Evolutionary conservation across 2,888 invertebrate species (phyloP).

Genomic region (Bursaphelenchus okinawaensis): DNA sequence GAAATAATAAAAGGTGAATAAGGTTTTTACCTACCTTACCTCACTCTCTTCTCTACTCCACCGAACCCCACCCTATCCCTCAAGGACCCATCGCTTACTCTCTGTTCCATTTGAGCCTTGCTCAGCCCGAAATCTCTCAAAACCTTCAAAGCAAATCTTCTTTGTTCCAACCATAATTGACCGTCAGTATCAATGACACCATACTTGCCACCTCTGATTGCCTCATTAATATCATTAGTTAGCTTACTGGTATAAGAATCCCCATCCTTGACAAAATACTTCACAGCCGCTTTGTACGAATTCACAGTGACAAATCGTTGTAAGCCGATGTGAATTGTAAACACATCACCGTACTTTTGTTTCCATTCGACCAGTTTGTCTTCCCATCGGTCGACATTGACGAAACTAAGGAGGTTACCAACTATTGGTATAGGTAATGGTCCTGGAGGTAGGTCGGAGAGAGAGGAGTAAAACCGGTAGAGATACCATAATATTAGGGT

Average conservation of each 20-base stretch:
- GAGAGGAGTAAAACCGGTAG: too few species aligned
- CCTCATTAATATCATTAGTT: background rate
- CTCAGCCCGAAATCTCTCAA: slow-evolving; percentile 8
- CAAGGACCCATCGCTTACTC: too few species aligned
- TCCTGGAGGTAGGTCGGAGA: background rate
- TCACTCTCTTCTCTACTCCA: too few species aligned
- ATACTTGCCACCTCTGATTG: slow-evolving; percentile 6
- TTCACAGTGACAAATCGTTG: background rate
- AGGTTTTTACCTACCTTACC: too few species aligned
- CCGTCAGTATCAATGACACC: slow-evolving; percentile 7
- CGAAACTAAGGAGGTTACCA: slow-evolving; percentile 16
- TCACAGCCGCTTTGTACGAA: background rate
- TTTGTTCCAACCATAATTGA: background rate
- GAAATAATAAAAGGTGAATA: too few species aligned
- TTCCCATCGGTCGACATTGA: slow-evolving; percentile 3
- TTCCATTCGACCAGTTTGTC: slow-evolving; percentile 17
- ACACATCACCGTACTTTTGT: slow-evolving; percentile 21
- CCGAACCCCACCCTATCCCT: too few species aligned
- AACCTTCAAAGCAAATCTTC: background rate
- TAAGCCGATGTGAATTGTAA: slow-evolving; percentile 17
- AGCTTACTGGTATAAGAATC: background rate
- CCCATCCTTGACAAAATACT: background rate
- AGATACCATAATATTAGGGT: too few species aligned
- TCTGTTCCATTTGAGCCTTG: slow-evolving; percentile 6
- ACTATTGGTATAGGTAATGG: slow-evolving; percentile 19